Evolutionary conservation across 1,140 invertebrate species (phyloP).

Genomic region (Zaprionus lachaisei): DNA sequence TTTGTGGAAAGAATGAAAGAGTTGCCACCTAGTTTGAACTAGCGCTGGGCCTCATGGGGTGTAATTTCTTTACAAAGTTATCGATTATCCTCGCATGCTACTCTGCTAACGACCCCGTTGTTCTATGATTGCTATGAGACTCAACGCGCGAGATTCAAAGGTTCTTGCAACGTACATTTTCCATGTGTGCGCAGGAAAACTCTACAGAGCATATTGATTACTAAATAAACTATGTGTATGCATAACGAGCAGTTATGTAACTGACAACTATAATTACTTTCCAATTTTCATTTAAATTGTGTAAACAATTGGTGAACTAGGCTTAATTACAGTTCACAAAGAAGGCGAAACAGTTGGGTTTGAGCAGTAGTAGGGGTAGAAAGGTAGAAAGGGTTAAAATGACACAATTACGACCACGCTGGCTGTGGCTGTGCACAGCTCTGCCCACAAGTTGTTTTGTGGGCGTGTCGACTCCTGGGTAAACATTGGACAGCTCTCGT

Average conservation of each 20-base stretch:
- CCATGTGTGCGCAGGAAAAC: not conserved
- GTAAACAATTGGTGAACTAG: conserved; percentile 68
- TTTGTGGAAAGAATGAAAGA: conserved; percentile 36
- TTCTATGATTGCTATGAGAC: conserved; percentile 6
- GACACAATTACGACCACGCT: conserved; percentile 63
- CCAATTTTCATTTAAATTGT: conserved; percentile 75
- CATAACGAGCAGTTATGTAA: conserved; percentile 52
- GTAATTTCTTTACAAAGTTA: not conserved
- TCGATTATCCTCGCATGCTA: conserved; percentile 14
- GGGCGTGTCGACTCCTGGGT: conserved; percentile 74
- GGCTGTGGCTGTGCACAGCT: conserved; percentile 18
- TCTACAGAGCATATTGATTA: conserved; percentile 53
- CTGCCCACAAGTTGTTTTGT: conserved; percentile 56
- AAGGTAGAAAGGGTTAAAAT: conserved; percentile 63
- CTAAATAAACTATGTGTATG: conserved; percentile 56
- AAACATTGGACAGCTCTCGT: conserved; percentile 74
- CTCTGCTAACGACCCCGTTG: not conserved
- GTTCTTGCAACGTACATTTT: not conserved
- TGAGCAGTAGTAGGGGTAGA: not conserved
- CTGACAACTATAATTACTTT: conserved; percentile 66
- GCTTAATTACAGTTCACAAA: conserved; percentile 61
- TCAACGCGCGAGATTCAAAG: conserved; percentile 20
- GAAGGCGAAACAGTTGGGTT: conserved; percentile 16
- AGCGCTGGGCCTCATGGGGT: not conserved
- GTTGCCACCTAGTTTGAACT: conserved; percentile 21